phyloP scores from a whole-genome alignment of 2,113 vertebrate species.

The Ammospiza nelsoni region DNA sequence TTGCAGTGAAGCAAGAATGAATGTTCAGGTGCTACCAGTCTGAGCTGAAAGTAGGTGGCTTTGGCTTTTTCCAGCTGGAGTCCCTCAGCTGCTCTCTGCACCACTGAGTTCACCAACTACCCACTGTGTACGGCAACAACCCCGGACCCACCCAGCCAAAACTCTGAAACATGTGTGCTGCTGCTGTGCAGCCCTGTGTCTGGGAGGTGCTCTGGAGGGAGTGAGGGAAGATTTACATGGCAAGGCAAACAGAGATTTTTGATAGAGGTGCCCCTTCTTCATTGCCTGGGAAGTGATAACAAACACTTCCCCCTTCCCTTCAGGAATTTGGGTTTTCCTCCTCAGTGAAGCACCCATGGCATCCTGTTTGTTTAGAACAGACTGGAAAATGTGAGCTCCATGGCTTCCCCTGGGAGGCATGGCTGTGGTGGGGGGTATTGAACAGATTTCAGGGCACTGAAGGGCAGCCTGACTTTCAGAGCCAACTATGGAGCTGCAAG shows the following conservation, averaged over 20 bases:
- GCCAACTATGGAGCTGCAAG: not conserved
- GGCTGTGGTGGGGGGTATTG: not conserved
- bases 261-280: not conserved
- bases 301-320: not conserved
- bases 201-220: not conserved
- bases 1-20: not conserved
- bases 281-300: not conserved
- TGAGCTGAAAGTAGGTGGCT: not conserved
- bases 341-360: not conserved
- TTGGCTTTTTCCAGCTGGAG: not conserved
- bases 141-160: not conserved
- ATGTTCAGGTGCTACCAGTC: not conserved
- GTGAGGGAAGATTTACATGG: not conserved
- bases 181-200: not conserved
- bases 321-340: not conserved
- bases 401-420: not conserved
- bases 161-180: not conserved
- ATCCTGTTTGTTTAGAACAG: not conserved
- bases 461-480: slow-evolving; percentile 45
- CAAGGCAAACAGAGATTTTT: not conserved
- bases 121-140: not conserved
- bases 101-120: not conserved
- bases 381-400: not conserved
- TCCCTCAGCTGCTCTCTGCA: not conserved
- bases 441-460: not conserved